Evolutionary conservation across 2,888 invertebrate species (phyloP).

Genomic region (Ectemnius lituratus): DNA sequence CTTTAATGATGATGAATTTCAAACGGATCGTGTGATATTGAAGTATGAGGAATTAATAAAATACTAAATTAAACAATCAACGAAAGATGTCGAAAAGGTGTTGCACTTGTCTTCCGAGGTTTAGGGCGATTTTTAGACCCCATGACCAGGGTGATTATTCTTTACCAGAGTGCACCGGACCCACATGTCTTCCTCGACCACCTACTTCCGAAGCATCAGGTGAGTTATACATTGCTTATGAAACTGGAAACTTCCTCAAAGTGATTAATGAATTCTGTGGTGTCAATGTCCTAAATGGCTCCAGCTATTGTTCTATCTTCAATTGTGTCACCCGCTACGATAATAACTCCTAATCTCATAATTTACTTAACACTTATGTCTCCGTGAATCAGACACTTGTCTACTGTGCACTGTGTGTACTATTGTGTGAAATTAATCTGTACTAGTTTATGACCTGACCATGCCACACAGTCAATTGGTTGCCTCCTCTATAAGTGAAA

Average conservation of each 20-base stretch:
- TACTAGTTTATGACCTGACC: too few relatives aligned
- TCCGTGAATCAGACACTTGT: not conserved
- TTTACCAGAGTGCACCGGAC: constrained; percentile 65
- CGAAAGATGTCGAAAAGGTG: constrained; percentile 69
- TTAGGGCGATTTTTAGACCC: constrained; percentile 68
- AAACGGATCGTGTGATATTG: not conserved
- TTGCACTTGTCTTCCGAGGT: constrained; percentile 66
- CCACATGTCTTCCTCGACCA: constrained; percentile 73
- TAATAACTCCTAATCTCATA: not conserved
- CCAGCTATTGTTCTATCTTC: constrained; percentile 5
- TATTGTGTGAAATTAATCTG: too few relatives aligned
- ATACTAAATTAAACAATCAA: too few relatives aligned
- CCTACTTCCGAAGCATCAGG: constrained; percentile 58
- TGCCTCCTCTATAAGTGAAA: too few relatives aligned
- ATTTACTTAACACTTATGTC: not conserved
- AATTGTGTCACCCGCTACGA: not conserved
- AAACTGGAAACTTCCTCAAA: too few relatives aligned
- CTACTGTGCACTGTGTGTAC: too few relatives aligned
- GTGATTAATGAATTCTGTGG: too few relatives aligned
- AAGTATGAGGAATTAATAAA: not conserved
- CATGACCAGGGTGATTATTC: constrained; percentile 47
- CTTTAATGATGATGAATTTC: not conserved
- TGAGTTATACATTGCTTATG: constrained; percentile 46
- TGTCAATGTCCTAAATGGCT: not conserved
- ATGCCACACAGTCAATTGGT: too few relatives aligned